phyloP scores from a whole-genome alignment of 2,113 vertebrate genomes.

The Haemorhous mexicanus region DNA sequence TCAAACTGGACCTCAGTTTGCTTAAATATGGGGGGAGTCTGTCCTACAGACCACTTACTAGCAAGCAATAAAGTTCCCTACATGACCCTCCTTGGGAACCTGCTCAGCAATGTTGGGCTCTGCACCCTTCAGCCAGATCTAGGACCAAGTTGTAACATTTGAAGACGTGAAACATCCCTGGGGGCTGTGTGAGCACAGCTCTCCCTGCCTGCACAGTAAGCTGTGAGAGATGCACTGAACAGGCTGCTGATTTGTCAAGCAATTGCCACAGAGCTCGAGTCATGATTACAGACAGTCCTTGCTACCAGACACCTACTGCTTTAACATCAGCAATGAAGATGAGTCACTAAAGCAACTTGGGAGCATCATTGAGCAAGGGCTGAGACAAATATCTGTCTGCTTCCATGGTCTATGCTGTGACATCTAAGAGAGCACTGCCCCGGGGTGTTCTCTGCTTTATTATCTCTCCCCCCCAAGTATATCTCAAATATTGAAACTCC shows the following conservation, averaged over 20 bases:
- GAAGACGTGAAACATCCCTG: not conserved
- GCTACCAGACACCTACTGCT: not conserved
- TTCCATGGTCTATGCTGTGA: not conserved
- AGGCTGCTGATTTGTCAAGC: not conserved
- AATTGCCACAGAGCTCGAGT: not conserved
- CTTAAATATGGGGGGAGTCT: not conserved
- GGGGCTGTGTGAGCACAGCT: not conserved
- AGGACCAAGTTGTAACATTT: not conserved
- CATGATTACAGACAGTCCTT: not conserved
- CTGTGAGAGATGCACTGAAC: not conserved
- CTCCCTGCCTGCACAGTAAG: not conserved
- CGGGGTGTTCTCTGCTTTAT: not conserved
- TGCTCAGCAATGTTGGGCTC: not conserved
- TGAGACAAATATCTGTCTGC: not conserved
- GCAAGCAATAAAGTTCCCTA: not conserved
- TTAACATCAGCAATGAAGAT: not conserved
- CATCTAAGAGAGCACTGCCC: not conserved
- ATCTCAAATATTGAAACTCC: not conserved
- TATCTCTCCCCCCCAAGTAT: not conserved
- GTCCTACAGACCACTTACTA: not conserved
- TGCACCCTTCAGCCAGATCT: not conserved
- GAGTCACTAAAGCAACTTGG: not conserved
- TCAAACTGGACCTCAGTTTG: not conserved
- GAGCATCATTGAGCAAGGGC: not conserved
- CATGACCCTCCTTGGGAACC: not conserved